Evolutionary conservation across 2,888 invertebrate genomes (phyloP), one percentile per base, ranked within the genome.

Genomic region (Branchellion lobata): DNA sequence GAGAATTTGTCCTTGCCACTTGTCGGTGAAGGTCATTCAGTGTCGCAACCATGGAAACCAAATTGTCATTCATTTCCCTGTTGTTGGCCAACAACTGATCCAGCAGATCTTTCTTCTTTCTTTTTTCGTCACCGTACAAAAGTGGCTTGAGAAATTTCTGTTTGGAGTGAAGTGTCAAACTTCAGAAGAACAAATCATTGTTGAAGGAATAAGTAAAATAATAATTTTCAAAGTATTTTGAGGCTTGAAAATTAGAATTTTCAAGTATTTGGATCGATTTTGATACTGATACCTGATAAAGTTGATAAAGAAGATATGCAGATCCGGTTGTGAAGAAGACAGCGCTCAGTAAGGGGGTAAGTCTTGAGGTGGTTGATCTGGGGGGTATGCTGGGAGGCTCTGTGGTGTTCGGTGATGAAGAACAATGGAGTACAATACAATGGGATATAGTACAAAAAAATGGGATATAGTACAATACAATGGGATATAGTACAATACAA

Each of bases 101-200:
- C 61, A 57, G 24, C 24, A 57, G 21, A 3, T 57, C 14, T 57
- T 57, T 3, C 5, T 57, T 8, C 24, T 57, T 57, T 3, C 24
- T 18, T 57, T 57, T n/a, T n/a, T 57, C n/a, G 21, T 57, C 61
- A 5, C 24, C 61, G 24, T 24, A 57, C 61, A 57, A n/a, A 5
- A 57, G 21, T 24, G 61, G 61, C 61, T 57, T 57, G 61, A 57
- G 21, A 3, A 57, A 57, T 5, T 57, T 57, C 61, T 57, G 61
- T 40, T 5, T n/a, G n/a, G n/a, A n/a, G n/a, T n/a, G n/a, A n/a
- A n/a, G n/a, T n/a, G n/a, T n/a, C n/a, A n/a, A n/a, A n/a, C n/a
- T n/a, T n/a, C n/a, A n/a, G n/a, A n/a, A n/a, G n/a, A n/a, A n/a
- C n/a, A n/a, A n/a, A n/a, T n/a, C n/a, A n/a, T n/a, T n/a, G n/a